A percentile compares a stretch with the other conserved stretches of the same genome.
Evolutionary conservation across 2,888 invertebrate genomes (phyloP).

Genomic region (Carabus problematicus): DNA sequence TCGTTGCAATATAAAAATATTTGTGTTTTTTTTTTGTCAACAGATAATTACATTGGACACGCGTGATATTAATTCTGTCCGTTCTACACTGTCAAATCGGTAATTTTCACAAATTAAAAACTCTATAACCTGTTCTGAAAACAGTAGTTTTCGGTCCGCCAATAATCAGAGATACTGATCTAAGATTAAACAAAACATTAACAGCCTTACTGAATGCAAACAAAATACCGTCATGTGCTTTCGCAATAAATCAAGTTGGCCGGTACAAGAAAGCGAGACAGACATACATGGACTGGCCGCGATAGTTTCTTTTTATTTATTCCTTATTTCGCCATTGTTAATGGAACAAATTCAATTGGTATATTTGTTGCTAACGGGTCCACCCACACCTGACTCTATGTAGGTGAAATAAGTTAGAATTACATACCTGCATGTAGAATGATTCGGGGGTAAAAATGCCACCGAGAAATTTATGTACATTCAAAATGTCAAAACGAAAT

Average conservation of each 20-base stretch:
- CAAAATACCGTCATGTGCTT: conserved; percentile 10
- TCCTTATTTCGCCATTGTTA: conserved; percentile 8
- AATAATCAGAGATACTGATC: conserved; percentile 21
- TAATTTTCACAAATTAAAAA: conserved; percentile 15
- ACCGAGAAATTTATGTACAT: too few species aligned
- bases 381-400: neutral
- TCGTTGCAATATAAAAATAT: conserved; percentile 8
- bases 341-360: conserved; percentile 13
- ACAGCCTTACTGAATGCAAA: conserved; percentile 24
- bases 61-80: conserved; percentile 16
- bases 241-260: conserved; percentile 23
- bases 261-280: neutral
- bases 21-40: neutral
- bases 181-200: conserved; percentile 28
- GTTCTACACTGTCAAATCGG: conserved; percentile 23
- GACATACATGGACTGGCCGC: neutral
- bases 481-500: too few species aligned
- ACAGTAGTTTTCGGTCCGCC: conserved; percentile 25
- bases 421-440: neutral
- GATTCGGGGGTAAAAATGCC: too few species aligned
- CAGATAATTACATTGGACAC: conserved; percentile 14
- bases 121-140: conserved; percentile 22
- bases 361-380: conserved; percentile 10
- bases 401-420: neutral
- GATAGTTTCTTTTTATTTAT: conserved; percentile 5